These are phyloP conservation scores for Suillia variegata DNA, from an alignment of 2,888 invertebrate species.

Conservation along the genomic window DNA sequence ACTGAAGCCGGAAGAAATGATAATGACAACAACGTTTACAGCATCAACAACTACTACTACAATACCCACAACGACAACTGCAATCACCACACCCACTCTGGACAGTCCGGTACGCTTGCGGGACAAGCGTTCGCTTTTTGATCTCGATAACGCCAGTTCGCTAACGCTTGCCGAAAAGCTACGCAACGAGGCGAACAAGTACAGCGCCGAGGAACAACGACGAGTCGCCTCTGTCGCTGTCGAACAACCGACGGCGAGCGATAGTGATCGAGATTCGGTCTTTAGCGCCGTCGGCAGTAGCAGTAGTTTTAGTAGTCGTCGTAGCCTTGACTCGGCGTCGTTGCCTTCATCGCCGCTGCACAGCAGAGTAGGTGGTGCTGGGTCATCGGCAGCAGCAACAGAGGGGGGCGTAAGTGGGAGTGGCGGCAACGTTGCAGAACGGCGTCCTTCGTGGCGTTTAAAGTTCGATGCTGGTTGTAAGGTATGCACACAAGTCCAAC, in stretches of 20 bases:
- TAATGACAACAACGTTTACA: slow-evolving; percentile 19
- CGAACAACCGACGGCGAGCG: slow-evolving; percentile 6
- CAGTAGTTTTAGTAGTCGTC: slow-evolving; percentile 35
- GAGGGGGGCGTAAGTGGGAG: slow-evolving; percentile 19
- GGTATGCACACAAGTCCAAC: no score
- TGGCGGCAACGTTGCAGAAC: slow-evolving; percentile 63
- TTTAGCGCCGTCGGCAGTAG: no score
- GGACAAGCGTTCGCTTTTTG: slow-evolving; percentile 58
- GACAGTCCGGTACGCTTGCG: slow-evolving; percentile 55
- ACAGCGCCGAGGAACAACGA: slow-evolving; percentile 35
- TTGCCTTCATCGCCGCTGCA: slow-evolving; percentile 40
- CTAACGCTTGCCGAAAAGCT: slow-evolving; percentile 49
- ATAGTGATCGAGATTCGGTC: slow-evolving; percentile 35
- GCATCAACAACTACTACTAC: slow-evolving; percentile 55
- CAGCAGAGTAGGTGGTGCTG: slow-evolving; percentile 19
- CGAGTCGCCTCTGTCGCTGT: slow-evolving; percentile 13
- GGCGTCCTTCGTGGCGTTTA: slow-evolving; percentile 90
- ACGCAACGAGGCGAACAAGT: slow-evolving; percentile 51
- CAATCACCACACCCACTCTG: slow-evolving; percentile 55
- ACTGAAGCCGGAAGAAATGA: slow-evolving; percentile 10
- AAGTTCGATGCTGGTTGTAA: slow-evolving; percentile 89
- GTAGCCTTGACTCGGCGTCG: slow-evolving; percentile 37
- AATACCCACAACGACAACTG: slow-evolving; percentile 27
- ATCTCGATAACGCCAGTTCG: slow-evolving; percentile 49
- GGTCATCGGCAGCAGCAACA: slow-evolving; percentile 13